phyloP scores from a whole-genome alignment of 2,888 invertebrate species.

The Abscondita cerata region DNA sequence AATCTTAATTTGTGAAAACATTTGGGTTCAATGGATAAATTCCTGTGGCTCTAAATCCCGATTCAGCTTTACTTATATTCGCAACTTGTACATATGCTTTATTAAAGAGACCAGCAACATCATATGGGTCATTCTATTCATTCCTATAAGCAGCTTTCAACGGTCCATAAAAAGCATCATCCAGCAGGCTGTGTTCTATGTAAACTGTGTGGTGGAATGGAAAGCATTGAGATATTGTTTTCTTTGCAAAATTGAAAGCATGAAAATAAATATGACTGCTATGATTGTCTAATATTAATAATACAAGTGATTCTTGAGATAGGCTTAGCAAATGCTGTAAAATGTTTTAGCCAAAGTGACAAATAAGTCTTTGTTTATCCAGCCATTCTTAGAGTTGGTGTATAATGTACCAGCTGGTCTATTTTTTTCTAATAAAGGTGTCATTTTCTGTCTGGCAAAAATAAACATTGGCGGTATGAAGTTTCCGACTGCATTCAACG shows the following conservation, averaged over 20 bases:
- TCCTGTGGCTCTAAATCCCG: slow-evolving; percentile 30
- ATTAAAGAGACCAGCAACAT: slow-evolving; percentile 7
- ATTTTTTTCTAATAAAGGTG: slow-evolving; percentile 52
- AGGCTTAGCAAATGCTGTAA: slow-evolving; percentile 38
- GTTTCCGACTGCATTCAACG: slow-evolving; percentile 43
- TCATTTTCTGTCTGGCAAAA: slow-evolving; percentile 56
- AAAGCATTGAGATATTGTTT: too few species aligned
- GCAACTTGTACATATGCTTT: slow-evolving; percentile 7
- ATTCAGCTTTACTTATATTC: slow-evolving; percentile 10
- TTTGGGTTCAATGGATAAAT: slow-evolving; percentile 35
- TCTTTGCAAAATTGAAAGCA: slow-evolving; percentile 28
- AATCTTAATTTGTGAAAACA: slow-evolving; percentile 35
- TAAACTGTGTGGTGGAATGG: too few species aligned
- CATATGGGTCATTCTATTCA: slow-evolving; percentile 20
- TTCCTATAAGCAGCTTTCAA: slow-evolving; percentile 24
- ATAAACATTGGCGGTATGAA: slow-evolving; percentile 61
- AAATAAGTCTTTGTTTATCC: slow-evolving; percentile 45
- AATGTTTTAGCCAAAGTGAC: slow-evolving; percentile 41
- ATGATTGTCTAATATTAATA: slow-evolving; percentile 49
- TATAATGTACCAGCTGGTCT: slow-evolving; percentile 54
- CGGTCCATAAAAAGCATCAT: slow-evolving; percentile 5
- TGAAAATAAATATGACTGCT: slow-evolving; percentile 42
- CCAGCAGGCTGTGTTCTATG: slow-evolving; percentile 14
- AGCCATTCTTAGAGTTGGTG: slow-evolving; percentile 38
- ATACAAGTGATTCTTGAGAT: slow-evolving; percentile 40